Evolutionary conservation across 2,888 invertebrate genomes (phyloP).

Genomic region (Liposcelis brunnea): DNA sequence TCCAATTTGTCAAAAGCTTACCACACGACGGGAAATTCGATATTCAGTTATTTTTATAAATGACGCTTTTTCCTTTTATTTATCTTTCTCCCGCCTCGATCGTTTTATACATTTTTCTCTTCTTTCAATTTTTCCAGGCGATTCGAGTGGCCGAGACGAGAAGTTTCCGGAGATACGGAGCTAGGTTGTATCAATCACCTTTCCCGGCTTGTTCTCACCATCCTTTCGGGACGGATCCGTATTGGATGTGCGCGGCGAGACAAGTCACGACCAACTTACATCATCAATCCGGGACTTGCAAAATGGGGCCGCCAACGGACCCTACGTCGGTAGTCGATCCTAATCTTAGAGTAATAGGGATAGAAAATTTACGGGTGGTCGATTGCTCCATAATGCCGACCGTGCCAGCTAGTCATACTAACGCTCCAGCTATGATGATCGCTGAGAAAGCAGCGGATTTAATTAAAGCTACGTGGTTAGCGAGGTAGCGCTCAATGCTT

Average conservation of each 20-base stretch:
- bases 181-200: conserved; percentile 34
- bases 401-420: conserved; percentile 37
- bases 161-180: conserved; percentile 34
- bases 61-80: not conserved
- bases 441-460: conserved; percentile 39
- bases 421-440: conserved; percentile 38
- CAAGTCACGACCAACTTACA: conserved; percentile 53
- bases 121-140: conserved; percentile 27
- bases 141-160: conserved; percentile 34
- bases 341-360: conserved; percentile 29
- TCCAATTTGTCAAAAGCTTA: no score
- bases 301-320: conserved; percentile 19
- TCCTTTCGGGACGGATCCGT: conserved; percentile 42
- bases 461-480: conserved; percentile 29
- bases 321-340: conserved; percentile 19
- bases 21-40: no score
- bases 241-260: conserved; percentile 57
- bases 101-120: conserved; percentile 10
- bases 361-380: conserved; percentile 35
- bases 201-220: conserved; percentile 50
- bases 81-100: conserved; percentile 27
- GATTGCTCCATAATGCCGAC: conserved; percentile 40
- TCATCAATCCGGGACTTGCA: conserved; percentile 32
- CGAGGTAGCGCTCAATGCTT: conserved; percentile 10
- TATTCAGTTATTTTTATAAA: no score